Evolutionary conservation across 2,888 invertebrate species (phyloP), one percentile per base, ranked within the genome.

Genomic region (Folsomia manolachei): DNA sequence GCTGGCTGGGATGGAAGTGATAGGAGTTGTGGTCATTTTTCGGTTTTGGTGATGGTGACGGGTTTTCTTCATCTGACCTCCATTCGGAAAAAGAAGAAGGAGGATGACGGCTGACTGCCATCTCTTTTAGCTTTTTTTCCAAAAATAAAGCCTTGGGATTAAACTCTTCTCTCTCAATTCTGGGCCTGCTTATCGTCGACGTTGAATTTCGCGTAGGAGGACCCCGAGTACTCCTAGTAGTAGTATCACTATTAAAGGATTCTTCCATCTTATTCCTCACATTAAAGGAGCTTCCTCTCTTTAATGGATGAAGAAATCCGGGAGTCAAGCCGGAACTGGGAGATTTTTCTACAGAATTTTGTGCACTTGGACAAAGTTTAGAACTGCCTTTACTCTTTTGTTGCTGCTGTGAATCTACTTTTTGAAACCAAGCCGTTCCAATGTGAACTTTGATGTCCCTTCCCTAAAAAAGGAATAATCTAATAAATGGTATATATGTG

Each of bases 381-480:
- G 25, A 11, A 27, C 21, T 52, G 64, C 4, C 27, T 2, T 51
- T 66, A 21, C 19, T 67, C 26, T 56, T 66, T 25, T 11, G 7
- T 24, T n/a, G 70, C 26, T 27, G 64, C 53, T 56, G 65, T 25
- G 52, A 24, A 1, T 56, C 39, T 21, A n/a, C 9, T 24, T 75
- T 73, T 1, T 68, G 53, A 61, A 66, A 69, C 72, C 73, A 73
- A 0, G 75, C 70, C 19, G 68, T 64, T 23, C 71, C 68, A 63
- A 64, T 71, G 60, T 67, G 75, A 39, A 75, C 73, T 71, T 73
- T 75, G 14, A 75, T 27, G 25, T 75, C 75, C 53, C 75, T 56
- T 62, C 75, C 75, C 75, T 75, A 25, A 1, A 69, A 71, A 51
- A n/a, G n/a, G n/a, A n/a, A n/a, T n/a, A n/a, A n/a, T n/a, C n/a